These are phyloP conservation scores for Melanotus villosus DNA, from an alignment of 2,888 invertebrate species.

Conservation along the genomic window DNA sequence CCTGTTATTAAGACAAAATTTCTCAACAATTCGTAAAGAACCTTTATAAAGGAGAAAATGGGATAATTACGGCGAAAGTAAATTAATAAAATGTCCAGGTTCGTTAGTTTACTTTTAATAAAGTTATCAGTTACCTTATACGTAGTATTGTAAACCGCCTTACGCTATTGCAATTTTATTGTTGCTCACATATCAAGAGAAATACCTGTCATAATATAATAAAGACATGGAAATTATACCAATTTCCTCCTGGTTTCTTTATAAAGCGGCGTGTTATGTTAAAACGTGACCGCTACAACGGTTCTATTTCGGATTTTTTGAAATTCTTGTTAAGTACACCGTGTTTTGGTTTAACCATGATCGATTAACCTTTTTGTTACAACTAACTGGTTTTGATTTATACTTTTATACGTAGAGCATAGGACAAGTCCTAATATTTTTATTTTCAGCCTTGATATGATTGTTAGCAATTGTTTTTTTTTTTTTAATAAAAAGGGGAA, in stretches of 20 bases:
- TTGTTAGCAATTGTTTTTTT: no score
- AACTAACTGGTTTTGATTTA: no score
- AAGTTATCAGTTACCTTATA: conserved; percentile 16
- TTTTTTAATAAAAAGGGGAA: no score
- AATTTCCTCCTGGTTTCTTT: conserved; percentile 33
- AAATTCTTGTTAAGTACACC: conserved; percentile 9
- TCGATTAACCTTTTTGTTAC: conserved; percentile 4
- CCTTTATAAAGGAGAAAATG: not conserved
- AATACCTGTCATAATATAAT: conserved; percentile 35
- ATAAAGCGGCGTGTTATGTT: conserved; percentile 17
- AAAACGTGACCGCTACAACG: not conserved
- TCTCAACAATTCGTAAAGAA: no score
- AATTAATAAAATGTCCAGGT: not conserved
- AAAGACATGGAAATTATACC: conserved; percentile 40
- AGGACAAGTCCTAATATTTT: no score
- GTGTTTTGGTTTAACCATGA: conserved; percentile 3
- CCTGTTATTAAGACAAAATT: no score
- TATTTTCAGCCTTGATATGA: no score
- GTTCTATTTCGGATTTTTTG: not conserved
- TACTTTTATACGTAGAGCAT: no score
- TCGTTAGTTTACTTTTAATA: conserved; percentile 7
- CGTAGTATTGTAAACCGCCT: not conserved
- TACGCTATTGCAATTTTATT: conserved; percentile 29
- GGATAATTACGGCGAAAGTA: not conserved
- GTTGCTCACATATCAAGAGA: conserved; percentile 21